Evolutionary conservation across 1,140 invertebrate species (phyloP).

Genomic region (Pachyrhynchus sulphureomaculatus): DNA sequence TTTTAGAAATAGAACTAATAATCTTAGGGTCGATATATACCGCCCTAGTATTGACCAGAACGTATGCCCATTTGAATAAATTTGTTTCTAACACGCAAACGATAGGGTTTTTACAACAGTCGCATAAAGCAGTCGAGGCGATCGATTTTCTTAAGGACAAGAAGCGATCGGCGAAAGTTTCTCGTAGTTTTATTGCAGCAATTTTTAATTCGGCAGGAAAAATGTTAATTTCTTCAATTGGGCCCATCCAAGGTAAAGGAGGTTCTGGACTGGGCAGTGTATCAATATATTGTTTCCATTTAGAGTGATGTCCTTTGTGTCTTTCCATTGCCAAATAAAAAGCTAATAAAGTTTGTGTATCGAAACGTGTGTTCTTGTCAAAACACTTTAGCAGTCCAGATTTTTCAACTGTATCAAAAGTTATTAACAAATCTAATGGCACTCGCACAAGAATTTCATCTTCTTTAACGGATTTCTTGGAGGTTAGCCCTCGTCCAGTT

Average conservation of each 20-base stretch:
- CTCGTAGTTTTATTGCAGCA: conserved; percentile 45
- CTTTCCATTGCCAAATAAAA: conserved; percentile 62
- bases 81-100: conserved; percentile 51
- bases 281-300: conserved; percentile 58
- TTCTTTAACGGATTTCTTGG: conserved; percentile 48
- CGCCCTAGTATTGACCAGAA: conserved; percentile 74
- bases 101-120: conserved; percentile 24
- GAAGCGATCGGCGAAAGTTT: conserved; percentile 44
- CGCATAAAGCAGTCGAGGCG: not conserved
- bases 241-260: conserved; percentile 55
- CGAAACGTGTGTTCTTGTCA: conserved; percentile 43
- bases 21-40: conserved; percentile 57
- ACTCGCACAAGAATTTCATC: conserved; percentile 57
- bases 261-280: conserved; percentile 60
- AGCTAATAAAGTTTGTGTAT: conserved; percentile 59
- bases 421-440: conserved; percentile 58
- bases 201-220: conserved; percentile 50
- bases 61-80: conserved; percentile 63
- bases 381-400: conserved; percentile 45
- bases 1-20: conserved; percentile 42
- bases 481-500: conserved; percentile 62
- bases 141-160: conserved; percentile 40
- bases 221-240: conserved; percentile 48
- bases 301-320: conserved; percentile 51
- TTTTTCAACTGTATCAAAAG: conserved; percentile 46